phyloP scores from a whole-genome alignment of 2,113 vertebrate species.

The Brachyistius frenatus region DNA sequence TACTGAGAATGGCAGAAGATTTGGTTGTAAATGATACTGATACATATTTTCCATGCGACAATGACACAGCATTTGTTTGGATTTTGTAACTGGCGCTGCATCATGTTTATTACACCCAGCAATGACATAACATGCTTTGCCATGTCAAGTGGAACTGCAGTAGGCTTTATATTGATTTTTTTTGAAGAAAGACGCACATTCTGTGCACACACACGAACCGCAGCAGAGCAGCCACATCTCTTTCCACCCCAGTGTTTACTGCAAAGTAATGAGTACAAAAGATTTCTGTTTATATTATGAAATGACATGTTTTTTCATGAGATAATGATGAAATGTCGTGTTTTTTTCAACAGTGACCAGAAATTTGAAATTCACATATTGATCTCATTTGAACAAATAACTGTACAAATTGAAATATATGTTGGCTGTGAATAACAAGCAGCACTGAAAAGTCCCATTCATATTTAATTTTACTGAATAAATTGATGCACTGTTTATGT shows the following conservation, averaged over 20 bases:
- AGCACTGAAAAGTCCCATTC: too few species aligned
- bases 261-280: background rate
- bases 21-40: conserved; percentile 5
- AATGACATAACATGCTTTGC: conserved; percentile 65
- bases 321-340: background rate
- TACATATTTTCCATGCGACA: conserved; percentile 18
- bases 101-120: conserved; percentile 51
- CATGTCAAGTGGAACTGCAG: conserved; percentile 43
- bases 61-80: conserved; percentile 4
- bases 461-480: too few species aligned
- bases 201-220: background rate
- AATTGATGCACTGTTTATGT: too few species aligned
- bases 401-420: too few species aligned
- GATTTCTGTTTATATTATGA: background rate
- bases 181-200: conserved; percentile 24
- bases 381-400: background rate
- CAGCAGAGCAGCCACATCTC: background rate
- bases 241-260: background rate
- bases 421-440: too few species aligned
- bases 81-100: conserved; percentile 30
- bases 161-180: conserved; percentile 46
- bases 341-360: background rate
- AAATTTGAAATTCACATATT: background rate
- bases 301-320: background rate
- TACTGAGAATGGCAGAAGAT: background rate